Conservation (phyloP, 37 sponge, comb jelly and placozoan genomes). For the Aphrocallistes beatrix region DNA sequence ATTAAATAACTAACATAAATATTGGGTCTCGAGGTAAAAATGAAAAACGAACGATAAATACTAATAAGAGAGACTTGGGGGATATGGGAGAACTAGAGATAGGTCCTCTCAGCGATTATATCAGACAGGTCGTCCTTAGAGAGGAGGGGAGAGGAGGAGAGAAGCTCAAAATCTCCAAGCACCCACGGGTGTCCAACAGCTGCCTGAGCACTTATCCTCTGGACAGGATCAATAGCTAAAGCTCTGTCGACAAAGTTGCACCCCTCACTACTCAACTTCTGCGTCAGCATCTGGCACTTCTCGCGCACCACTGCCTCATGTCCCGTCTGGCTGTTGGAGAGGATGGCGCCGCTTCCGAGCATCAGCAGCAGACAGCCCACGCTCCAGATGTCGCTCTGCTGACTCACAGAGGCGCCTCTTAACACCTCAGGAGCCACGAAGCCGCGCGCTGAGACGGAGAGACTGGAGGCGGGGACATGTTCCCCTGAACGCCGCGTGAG, state of each 20-base stretch:
- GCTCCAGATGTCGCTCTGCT: neutral
- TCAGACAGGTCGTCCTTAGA: neutral
- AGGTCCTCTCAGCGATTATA: neutral
- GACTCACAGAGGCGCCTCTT: neutral
- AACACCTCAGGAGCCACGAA: conserved; percentile 2
- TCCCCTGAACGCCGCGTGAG: neutral
- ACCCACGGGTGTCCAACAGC: neutral
- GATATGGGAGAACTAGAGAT: too few species aligned
- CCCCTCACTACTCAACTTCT: neutral
- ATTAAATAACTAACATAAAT: too few species aligned
- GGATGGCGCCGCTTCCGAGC: neutral
- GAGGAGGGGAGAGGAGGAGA: neutral
- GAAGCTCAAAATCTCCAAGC: neutral
- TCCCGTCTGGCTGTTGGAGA: neutral
- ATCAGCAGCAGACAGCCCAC: neutral
- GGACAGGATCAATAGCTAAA: neutral
- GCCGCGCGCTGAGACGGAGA: neutral
- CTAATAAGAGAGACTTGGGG: too few species aligned
- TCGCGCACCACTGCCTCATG: neutral
- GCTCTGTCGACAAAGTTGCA: neutral
- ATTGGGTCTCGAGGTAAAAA: too few species aligned
- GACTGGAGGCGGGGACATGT: neutral
- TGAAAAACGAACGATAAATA: too few species aligned
- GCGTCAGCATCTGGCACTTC: neutral
- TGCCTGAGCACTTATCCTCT: neutral